These are phyloP conservation scores for Phoenicopterus ruber DNA, from an alignment of 2,113 vertebrate species.

Conservation along the genomic window DNA sequence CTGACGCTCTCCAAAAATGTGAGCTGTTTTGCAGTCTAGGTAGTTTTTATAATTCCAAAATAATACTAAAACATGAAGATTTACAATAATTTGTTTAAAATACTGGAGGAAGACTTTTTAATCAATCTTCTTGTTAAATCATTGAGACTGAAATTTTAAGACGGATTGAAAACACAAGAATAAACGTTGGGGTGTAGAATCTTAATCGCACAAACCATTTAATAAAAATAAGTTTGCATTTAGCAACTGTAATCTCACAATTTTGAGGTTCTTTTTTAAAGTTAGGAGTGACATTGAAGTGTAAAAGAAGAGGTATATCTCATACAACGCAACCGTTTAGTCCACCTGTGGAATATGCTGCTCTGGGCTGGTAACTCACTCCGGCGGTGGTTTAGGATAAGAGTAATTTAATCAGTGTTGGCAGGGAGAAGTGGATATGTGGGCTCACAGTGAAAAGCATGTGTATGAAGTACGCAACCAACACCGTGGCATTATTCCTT, in stretches of 20 bases:
- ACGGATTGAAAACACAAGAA: neutral
- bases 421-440: neutral
- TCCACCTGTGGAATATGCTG: neutral
- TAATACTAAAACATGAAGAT: neutral
- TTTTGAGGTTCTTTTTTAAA: neutral
- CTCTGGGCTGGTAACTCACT: neutral
- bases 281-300: neutral
- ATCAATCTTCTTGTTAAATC: neutral
- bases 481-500: neutral
- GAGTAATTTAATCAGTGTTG: neutral
- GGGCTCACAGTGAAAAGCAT: neutral
- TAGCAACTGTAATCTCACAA: neutral
- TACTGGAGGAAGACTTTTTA: neutral
- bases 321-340: neutral
- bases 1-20: neutral
- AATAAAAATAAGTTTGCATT: neutral
- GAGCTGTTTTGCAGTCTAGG: neutral
- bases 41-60: neutral
- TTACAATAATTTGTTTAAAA: neutral
- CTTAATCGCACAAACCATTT: neutral
- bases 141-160: neutral
- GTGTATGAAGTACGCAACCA: fast-evolving
- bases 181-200: neutral
- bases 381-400: neutral
- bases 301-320: neutral